Base-by-base conservation (phyloP, 2,888 invertebrate genomes). In the Hypselothyrea guttata region DNA sequence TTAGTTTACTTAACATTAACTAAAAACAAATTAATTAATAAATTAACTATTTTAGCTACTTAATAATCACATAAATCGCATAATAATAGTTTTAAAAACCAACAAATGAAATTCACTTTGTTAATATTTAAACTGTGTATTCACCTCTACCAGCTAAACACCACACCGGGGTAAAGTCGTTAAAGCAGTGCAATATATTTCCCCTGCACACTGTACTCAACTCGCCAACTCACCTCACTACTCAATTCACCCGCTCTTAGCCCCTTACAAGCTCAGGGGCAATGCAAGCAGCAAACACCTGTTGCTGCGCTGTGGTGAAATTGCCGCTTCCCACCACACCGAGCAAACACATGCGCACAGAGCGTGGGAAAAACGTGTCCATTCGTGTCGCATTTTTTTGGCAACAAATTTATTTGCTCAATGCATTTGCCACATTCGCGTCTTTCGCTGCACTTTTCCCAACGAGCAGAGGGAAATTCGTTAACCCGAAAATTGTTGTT, bases 331-430 rank as follows among this genome's bases (percentile, higher is more conserved):
- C 46, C 38, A 11, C 33, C 4, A 34, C 5, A 22, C 9, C 16
- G 33, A 48, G 31, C 12, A 48, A 52, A 46, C 60, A 64, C 65
- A 69, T 69, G 68, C 68, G 68, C 68, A 71, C 30, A 52, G 53
- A 57, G 48, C 27, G 34, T 37, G 42, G n/a, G n/a, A 34, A 45
- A 27, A 38, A 42, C 37, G 22, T 22, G 34, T 46, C 33, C 35
- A 53, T 48, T 74, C 53, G 74, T 48, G 22, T 46, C 56, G 28
- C 33, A 46, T 22, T 22, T 47, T 60, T 60, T 62, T 61, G 62
- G 57, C 55, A 75, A 53, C 63, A 64, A 73, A 69, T 62, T 33
- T 68, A 72, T 75, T 79, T 75, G 47, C 64, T 72, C 68, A 61
- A 54, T 75, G 76, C 70, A 40, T 64, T 83, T 45, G 63, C 22